These are phyloP conservation scores for Scaptodrosophila lebanonensis DNA, from an alignment of 1,140 invertebrate species.

Conservation along the genomic window DNA sequence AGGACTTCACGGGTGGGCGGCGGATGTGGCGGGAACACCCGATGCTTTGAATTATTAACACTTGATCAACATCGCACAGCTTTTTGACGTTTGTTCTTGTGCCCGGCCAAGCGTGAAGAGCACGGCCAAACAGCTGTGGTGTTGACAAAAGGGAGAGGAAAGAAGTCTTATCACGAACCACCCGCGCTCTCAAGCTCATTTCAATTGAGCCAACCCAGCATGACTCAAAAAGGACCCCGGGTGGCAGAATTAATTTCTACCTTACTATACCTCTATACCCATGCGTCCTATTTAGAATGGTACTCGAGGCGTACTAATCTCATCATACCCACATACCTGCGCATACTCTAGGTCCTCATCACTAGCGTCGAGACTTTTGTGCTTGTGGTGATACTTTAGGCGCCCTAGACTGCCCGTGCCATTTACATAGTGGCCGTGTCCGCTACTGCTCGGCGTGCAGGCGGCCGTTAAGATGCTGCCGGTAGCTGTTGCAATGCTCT, in stretches of 20 bases:
- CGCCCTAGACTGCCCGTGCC: conserved; percentile 72
- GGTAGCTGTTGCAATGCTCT: conserved; percentile 65
- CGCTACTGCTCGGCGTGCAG: conserved; percentile 38
- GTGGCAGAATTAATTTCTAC: not conserved
- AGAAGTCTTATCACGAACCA: conserved; percentile 13
- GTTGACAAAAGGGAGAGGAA: not conserved
- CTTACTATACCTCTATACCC: no score
- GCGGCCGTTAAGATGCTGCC: conserved; percentile 56
- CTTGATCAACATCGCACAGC: conserved; percentile 52
- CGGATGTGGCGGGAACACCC: no score
- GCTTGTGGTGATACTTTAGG: conserved; percentile 66
- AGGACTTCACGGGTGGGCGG: no score
- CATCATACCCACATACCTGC: conserved; percentile 54
- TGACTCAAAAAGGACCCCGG: conserved; percentile 49
- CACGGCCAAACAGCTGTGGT: conserved; percentile 63
- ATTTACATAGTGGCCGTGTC: conserved; percentile 57
- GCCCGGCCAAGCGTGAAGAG: conserved; percentile 62
- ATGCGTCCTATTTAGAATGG: no score
- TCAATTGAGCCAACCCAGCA: conserved; percentile 67
- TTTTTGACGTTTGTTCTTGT: conserved; percentile 33
- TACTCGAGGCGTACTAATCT: no score
- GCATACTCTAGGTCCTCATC: conserved; percentile 74
- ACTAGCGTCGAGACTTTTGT: conserved; percentile 64
- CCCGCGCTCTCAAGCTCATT: conserved; percentile 61
- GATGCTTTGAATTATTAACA: conserved; percentile 69